Conservation (phyloP, 2,113 vertebrate genomes). For the Cyprinodon brontotheroides region DNA sequence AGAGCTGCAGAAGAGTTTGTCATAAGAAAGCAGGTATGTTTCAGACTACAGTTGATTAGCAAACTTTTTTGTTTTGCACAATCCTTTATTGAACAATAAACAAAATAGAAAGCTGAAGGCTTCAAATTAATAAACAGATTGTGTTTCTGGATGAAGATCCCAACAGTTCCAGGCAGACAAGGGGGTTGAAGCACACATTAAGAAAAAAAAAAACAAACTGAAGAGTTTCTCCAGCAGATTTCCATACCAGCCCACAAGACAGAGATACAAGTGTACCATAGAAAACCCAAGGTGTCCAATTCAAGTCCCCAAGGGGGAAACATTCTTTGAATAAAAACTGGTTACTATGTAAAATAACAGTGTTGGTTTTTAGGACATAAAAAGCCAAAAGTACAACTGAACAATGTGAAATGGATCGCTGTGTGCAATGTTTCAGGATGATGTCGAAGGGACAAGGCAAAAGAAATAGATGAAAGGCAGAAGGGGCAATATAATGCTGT, state of each 20-base stretch:
- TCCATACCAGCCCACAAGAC: conserved; percentile 57
- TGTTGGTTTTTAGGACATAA: conserved; percentile 59
- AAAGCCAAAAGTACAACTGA: conserved; percentile 56
- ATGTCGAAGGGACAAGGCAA: conserved; percentile 50
- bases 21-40: conserved; percentile 61
- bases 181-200: conserved; percentile 75
- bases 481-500: conserved; percentile 40
- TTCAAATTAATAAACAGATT: conserved; percentile 77
- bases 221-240: conserved; percentile 72
- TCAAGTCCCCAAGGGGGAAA: conserved; percentile 51
- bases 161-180: conserved; percentile 76
- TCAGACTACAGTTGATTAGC: conserved; percentile 66
- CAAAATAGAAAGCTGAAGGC: conserved; percentile 76
- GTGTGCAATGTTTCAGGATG: conserved; percentile 32
- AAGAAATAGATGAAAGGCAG: conserved; percentile 50
- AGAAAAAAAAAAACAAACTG: conserved; percentile 49
- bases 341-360: conserved; percentile 48
- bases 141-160: conserved; percentile 67
- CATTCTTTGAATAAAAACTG: conserved; percentile 31
- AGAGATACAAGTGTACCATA: conserved; percentile 64
- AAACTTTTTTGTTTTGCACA: conserved; percentile 71
- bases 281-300: conserved; percentile 61
- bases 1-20: conserved; percentile 50
- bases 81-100: conserved; percentile 81
- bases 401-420: conserved; percentile 37